phyloP scores from a whole-genome alignment of 2,797 vertebrate genomes.

The Chelonia mydas region DNA sequence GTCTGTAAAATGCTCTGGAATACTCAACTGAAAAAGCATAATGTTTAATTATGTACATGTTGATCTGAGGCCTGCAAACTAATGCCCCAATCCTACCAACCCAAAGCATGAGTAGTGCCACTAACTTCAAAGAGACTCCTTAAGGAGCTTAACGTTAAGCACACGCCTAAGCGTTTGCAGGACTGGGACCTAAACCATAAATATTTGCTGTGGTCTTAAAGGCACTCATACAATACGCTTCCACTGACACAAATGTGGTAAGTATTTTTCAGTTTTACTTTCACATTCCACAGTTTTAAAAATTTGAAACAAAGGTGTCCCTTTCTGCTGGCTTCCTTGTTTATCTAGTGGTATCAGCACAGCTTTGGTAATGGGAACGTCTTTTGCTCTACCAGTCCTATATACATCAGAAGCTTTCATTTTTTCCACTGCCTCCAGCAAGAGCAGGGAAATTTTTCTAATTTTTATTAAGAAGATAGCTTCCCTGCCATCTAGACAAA shows the following conservation, averaged over 20 bases:
- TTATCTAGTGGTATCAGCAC: neutral
- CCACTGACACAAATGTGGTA: neutral
- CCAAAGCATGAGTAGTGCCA: neutral
- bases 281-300: neutral
- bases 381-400: neutral
- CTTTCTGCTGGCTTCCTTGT: neutral
- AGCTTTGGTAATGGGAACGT: neutral
- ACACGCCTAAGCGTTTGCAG: neutral
- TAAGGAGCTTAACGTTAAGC: neutral
- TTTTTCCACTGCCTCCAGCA: neutral
- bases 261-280: neutral
- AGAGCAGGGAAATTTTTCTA: neutral
- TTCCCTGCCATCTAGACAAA: neutral
- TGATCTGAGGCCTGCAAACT: neutral
- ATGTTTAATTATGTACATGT: neutral
- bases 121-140: neutral
- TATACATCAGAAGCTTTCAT: neutral
- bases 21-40: neutral
- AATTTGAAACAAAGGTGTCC: neutral
- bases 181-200: neutral
- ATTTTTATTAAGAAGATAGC: neutral
- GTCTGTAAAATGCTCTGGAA: neutral
- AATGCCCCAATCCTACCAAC: neutral
- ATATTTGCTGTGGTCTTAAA: neutral
- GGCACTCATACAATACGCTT: neutral